These are phyloP conservation scores for Oreochromis mossambicus DNA, from an alignment of 2,797 vertebrate genomes.

Conservation along the genomic window DNA sequence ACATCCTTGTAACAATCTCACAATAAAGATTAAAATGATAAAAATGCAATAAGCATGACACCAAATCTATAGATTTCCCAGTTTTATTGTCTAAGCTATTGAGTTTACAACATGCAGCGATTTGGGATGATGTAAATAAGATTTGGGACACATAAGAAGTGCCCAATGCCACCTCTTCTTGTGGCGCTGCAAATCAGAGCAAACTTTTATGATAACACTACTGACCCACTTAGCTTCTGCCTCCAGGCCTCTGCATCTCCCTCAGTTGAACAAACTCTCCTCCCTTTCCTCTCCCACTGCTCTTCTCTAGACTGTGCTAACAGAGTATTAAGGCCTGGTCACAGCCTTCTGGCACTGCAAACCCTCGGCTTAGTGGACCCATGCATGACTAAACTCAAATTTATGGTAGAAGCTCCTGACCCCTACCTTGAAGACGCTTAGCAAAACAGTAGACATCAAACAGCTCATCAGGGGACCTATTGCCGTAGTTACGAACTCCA, in stretches of 20 bases:
- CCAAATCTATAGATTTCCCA: not conserved
- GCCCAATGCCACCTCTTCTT: not conserved
- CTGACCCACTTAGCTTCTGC: not conserved
- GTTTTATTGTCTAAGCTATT: not conserved
- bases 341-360: not conserved
- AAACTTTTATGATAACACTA: conserved; percentile 9
- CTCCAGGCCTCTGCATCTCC: not conserved
- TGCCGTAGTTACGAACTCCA: conserved; percentile 92
- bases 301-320: not conserved
- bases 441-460: conserved; percentile 96
- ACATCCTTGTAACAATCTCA: not conserved
- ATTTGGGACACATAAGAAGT: not conserved
- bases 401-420: not conserved
- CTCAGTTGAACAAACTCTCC: not conserved
- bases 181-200: not conserved
- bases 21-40: not conserved
- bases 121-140: not conserved
- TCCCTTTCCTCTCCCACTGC: not conserved
- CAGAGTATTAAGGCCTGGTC: conserved; percentile 26
- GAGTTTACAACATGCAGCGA: not conserved
- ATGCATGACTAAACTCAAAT: conserved; percentile 35
- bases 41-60: not conserved
- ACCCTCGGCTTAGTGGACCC: conserved; percentile 3
- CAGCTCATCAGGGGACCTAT: conserved; percentile 78
- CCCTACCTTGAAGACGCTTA: conserved; percentile 81